Evolutionary conservation across 2,888 invertebrate species (phyloP).

Genomic region (Cataglyphis albicans): DNA sequence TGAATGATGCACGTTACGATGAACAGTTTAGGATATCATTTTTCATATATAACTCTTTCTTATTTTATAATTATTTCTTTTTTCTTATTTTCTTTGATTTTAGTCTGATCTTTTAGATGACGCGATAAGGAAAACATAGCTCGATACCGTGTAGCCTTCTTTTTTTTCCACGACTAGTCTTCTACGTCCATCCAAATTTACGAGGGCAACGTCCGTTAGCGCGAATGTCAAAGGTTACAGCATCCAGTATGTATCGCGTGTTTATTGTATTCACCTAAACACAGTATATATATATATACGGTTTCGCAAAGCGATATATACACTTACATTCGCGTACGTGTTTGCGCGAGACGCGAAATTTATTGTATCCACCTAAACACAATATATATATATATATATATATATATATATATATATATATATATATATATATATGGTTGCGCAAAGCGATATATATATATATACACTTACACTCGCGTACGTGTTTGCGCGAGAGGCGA

Average conservation of each 20-base stretch:
- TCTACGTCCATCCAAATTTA: background rate
- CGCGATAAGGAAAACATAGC: background rate
- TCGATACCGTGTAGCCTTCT: background rate
- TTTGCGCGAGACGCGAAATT: background rate
- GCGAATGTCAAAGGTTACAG: background rate
- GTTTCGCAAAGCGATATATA: background rate
- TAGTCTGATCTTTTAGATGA: background rate
- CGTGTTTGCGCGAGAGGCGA: background rate
- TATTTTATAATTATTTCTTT: background rate
- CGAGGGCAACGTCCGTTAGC: background rate
- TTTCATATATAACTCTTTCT: background rate
- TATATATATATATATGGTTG: background rate
- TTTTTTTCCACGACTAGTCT: background rate
- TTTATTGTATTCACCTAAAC: background rate
- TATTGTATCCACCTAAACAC: background rate
- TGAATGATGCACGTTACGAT: slow-evolving; percentile 2
- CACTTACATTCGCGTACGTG: background rate
- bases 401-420: background rate
- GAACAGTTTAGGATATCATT: background rate
- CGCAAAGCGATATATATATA: background rate
- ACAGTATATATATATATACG: background rate
- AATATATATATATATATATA: background rate
- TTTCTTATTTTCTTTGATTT: background rate
- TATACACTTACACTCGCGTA: background rate
- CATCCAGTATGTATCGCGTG: background rate